Evolutionary conservation across 2,888 invertebrate species (phyloP), one percentile per base, ranked within the genome.

Genomic region (Spicauda simplicius): DNA sequence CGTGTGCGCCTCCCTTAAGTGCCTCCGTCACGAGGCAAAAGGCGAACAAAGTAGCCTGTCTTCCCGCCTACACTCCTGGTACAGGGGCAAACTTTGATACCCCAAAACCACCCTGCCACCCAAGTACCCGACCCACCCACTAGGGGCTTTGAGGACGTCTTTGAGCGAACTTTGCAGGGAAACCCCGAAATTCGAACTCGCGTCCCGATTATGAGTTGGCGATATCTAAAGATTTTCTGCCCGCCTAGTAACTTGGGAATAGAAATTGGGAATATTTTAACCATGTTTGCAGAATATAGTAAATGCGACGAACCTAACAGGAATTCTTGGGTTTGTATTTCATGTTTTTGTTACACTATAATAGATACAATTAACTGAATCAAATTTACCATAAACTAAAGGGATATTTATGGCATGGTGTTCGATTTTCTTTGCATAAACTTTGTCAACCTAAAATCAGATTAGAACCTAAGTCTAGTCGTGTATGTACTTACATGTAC

Each of bases 151-250:
- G 87, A 90, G 91, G 90, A 89, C 91, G 90, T 91, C 91, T 91
- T 92, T 92, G 90, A 90, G 84, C 82, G 82, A 91, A 92, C 86
- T 91, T 91, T 85, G 84, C 85, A 83, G 87, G 86, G 89, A 90
- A 91, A 91, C 90, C 92, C 92, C 88, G 87, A 93, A 92, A 89
- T 91, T 90, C 88, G 87, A 88, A 87, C 87, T 85, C 86, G 80
- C 86, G 85, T 82, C 82, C 86, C 89, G 91, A 91, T 92, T 91
- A 90, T 85, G 87, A 87, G 87, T 90, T 86, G 85, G 84, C 84
- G 84, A 90, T 90, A 90, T 90, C 91, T 92, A 85, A 85, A 86
- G 86, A 88, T 86, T 88, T 90, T 90, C 88, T 88, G 86, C 81
- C 85, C 82, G 84, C 88, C 85, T 85, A 84, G 85, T 86, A 77